These are phyloP conservation scores for Bombus sibiricus DNA, from an alignment of 1,140 invertebrate species.

Conservation along the genomic window DNA sequence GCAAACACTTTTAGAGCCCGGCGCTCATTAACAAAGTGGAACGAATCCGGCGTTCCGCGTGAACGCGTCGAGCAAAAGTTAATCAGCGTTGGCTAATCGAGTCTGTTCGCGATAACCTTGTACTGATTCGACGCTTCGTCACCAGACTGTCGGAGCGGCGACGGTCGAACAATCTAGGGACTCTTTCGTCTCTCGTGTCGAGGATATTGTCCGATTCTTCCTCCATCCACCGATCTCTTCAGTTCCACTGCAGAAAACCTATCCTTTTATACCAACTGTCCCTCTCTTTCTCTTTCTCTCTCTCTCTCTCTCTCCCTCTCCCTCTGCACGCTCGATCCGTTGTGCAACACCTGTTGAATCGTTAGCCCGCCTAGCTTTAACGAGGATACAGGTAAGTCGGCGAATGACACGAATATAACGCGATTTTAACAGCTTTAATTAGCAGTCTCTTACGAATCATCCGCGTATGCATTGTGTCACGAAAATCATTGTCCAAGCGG, in stretches of 20 bases:
- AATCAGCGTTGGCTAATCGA: conserved; percentile 37
- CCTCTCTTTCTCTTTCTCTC: not conserved
- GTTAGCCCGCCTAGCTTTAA: conserved; percentile 68
- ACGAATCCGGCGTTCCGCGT: conserved; percentile 27
- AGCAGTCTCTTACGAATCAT: conserved; percentile 13
- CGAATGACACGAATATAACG: conserved; percentile 58
- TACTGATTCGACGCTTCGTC: not conserved
- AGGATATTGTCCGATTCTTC: conserved; percentile 7
- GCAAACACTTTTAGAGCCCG: not conserved
- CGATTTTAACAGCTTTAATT: conserved; percentile 46
- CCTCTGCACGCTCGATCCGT: conserved; percentile 39
- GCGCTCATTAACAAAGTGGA: conserved; percentile 22
- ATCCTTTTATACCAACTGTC: conserved; percentile 1
- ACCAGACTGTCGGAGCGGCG: not conserved
- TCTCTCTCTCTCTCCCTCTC: not conserved
- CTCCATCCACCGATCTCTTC: conserved; percentile 30
- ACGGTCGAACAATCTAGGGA: conserved; percentile 2
- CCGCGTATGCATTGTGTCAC: too few species aligned
- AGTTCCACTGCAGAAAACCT: conserved; percentile 32
- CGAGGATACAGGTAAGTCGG: conserved; percentile 68
- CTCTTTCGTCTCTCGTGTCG: conserved; percentile 32
- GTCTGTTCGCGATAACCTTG: conserved; percentile 27
- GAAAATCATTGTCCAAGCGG: not conserved
- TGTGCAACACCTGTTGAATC: conserved; percentile 72
- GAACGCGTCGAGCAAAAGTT: conserved; percentile 26